Percentiles rank a stretch among this genome's conserved stretches.
Conservation (phyloP, 35 echinoderm and acorn worm genomes). For the Eucidaris tribuloides region DNA sequence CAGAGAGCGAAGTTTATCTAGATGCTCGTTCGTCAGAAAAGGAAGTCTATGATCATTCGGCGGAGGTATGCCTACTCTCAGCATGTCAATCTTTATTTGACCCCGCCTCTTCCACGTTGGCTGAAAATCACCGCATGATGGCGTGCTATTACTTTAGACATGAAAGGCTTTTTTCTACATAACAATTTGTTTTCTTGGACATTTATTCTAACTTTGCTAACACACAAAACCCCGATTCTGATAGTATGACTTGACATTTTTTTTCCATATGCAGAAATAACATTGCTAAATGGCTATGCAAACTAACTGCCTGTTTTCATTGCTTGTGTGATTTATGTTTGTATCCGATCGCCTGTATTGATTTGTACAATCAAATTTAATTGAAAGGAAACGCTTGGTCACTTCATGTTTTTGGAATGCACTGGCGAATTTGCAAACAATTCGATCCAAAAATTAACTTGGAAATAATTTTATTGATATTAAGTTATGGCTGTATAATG, state of each 20-base stretch:
- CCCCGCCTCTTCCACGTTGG: slow-evolving; percentile 15
- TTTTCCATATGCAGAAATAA: background rate
- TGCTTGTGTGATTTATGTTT: too few relatives aligned
- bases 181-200: background rate
- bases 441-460: too few relatives aligned
- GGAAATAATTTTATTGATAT: too few relatives aligned
- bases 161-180: background rate
- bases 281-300: background rate
- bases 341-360: too few relatives aligned
- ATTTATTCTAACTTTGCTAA: background rate
- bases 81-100: background rate
- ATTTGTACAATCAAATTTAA: too few relatives aligned
- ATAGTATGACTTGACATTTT: background rate
- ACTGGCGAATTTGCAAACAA: too few relatives aligned
- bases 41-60: slow-evolving; percentile 24
- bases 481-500: too few relatives aligned
- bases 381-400: too few relatives aligned
- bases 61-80: slow-evolving; percentile 16
- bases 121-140: slow-evolving; percentile 11
- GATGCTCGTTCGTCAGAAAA: slow-evolving; percentile 29
- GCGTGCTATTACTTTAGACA: background rate
- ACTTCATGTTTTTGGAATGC: too few relatives aligned
- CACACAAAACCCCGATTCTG: background rate
- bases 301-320: background rate
- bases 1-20: slow-evolving; percentile 17